A percentile compares a stretch with the other conserved stretches of the same genome.
phyloP scores from a whole-genome alignment of 1,140 invertebrate species.

The Habropoda laboriosa region DNA sequence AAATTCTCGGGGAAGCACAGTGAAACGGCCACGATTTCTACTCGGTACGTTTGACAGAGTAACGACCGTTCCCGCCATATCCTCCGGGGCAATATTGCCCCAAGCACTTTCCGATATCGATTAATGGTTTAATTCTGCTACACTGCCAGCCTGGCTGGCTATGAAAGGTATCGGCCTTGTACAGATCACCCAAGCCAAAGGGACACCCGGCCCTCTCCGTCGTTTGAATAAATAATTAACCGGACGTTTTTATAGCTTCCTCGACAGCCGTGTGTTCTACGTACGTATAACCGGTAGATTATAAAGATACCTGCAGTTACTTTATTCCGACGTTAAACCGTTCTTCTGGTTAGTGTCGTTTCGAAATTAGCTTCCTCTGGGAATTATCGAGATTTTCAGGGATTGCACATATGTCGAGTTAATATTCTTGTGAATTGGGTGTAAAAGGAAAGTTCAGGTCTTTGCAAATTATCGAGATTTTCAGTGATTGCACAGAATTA shows the following conservation, averaged over 20 bases:
- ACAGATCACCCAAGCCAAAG: conserved; percentile 9
- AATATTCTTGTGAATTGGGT: no score
- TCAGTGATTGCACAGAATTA: no score
- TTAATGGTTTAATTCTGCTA: conserved; percentile 54
- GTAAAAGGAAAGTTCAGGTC: no score
- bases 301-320: no score
- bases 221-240: conserved; percentile 37
- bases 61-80: conserved; percentile 27
- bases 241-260: background rate
- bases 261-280: no score
- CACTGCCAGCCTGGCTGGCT: conserved; percentile 4
- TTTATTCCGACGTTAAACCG: no score
- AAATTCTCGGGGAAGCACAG: background rate
- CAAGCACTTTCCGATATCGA: conserved; percentile 52
- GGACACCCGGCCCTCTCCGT: background rate
- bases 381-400: no score
- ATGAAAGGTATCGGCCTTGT: conserved; percentile 8
- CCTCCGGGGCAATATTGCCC: conserved; percentile 29
- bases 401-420: no score
- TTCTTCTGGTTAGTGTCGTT: no score
- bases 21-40: conserved; percentile 38
- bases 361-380: no score
- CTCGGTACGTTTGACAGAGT: conserved; percentile 38
- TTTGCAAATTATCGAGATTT: no score
- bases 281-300: no score